Conservation (phyloP, 1,140 invertebrate species). For the Zaprionus tsacasi region DNA sequence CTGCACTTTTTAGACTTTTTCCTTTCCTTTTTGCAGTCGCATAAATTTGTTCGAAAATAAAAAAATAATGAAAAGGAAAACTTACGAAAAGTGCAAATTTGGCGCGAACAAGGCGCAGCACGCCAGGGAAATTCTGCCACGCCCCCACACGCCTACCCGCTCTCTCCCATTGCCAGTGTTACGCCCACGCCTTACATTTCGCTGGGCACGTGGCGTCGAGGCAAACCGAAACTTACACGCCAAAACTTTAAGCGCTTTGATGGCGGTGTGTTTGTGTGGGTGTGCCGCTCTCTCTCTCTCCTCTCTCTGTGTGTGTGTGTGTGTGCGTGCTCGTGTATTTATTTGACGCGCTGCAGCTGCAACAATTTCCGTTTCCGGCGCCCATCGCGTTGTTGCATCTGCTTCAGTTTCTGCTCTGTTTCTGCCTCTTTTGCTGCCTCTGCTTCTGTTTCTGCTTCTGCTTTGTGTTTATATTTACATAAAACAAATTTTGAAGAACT, state of each 20-base stretch:
- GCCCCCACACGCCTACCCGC: background rate
- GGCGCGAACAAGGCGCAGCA: slow-evolving; percentile 41
- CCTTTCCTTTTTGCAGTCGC: slow-evolving; percentile 29
- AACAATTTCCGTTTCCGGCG: slow-evolving; percentile 78
- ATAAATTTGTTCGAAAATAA: slow-evolving; percentile 56
- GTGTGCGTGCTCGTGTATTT: slow-evolving; percentile 54
- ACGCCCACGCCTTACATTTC: background rate
- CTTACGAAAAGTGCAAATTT: slow-evolving; percentile 47
- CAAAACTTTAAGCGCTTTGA: slow-evolving; percentile 56
- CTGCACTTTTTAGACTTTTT: slow-evolving; percentile 41
- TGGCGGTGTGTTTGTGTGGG: slow-evolving; percentile 17
- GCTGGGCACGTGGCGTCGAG: slow-evolving; percentile 31
- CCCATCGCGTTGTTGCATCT: slow-evolving; percentile 5
- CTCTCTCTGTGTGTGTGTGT: slow-evolving; percentile 8
- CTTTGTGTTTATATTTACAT: slow-evolving; percentile 77
- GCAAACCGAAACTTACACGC: slow-evolving; percentile 58
- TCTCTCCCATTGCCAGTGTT: background rate
- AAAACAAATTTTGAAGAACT: slow-evolving; percentile 80
- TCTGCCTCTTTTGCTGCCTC: background rate
- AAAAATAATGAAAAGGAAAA: slow-evolving; percentile 33
- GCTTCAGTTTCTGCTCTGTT: background rate
- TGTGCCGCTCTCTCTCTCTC: background rate
- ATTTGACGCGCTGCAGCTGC: slow-evolving; percentile 74
- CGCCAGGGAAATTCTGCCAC: slow-evolving; percentile 24
- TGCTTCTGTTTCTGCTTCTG: slow-evolving; percentile 17